These are phyloP conservation scores for Macrotis lagotis DNA, from an alignment of 2,113 vertebrate genomes.

Conservation along the genomic window DNA sequence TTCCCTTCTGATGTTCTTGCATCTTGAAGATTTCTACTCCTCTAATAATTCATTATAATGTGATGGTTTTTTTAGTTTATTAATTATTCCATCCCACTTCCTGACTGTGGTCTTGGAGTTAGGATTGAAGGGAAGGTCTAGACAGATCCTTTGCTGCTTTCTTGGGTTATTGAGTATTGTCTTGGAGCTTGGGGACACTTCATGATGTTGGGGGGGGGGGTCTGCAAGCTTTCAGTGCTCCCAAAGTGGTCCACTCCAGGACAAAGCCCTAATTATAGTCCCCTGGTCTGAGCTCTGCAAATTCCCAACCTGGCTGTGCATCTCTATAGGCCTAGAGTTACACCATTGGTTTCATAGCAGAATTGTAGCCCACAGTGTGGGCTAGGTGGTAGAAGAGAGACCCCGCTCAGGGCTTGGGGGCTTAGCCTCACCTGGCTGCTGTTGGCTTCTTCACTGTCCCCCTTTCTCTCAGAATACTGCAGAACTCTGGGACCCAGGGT, in stretches of 20 bases:
- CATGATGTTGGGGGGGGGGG: neutral
- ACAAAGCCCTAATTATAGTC: too few species aligned
- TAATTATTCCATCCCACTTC: neutral
- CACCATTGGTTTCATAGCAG: too few species aligned
- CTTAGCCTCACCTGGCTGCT: neutral
- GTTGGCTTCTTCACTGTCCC: too few species aligned
- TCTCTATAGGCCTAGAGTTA: too few species aligned
- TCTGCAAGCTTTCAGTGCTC: neutral
- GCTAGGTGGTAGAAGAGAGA: neutral
- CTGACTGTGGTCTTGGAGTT: neutral
- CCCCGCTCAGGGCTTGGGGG: neutral
- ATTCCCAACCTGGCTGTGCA: too few species aligned
- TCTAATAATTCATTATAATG: neutral
- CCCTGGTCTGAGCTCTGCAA: too few species aligned
- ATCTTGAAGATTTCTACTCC: neutral
- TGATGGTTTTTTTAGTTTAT: neutral
- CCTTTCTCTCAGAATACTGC: too few species aligned
- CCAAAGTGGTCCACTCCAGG: neutral
- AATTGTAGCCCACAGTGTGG: neutral
- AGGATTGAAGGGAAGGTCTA: neutral
- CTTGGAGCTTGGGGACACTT: neutral
- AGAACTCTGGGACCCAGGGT: neutral
- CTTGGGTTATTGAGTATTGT: neutral
- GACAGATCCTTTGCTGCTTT: neutral
- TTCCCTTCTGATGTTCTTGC: neutral